Base-by-base conservation (phyloP, 2,797 vertebrate genomes). In the Gadopsis bispinosus region DNA sequence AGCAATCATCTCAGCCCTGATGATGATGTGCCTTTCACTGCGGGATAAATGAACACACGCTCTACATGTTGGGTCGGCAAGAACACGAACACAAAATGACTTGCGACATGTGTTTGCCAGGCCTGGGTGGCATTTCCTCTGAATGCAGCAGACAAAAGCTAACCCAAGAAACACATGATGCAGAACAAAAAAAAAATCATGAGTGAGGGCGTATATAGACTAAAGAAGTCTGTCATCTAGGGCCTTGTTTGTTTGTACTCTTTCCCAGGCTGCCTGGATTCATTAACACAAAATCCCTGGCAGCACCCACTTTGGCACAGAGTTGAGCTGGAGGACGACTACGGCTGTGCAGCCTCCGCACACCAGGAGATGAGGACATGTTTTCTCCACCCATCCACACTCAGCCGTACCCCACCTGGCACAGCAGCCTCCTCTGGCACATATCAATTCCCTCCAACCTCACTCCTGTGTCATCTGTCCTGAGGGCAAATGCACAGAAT, bases 281-380 rank as follows among this genome's bases (percentile, higher is more conserved):
- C 88, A 91, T 87, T 87, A 90, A 83, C 56, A 86, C 73, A 51
- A 80, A 75, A 76, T 70, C 71, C 65, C 87, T 89, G 86, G 87
- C 87, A 91, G 71, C 69, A 63, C 33, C 77, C 70, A 37, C 69
- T 80, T 75, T 75, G 65, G 81, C 80, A 87, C 66, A 55, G 56
- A 11, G 53, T 31, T 78, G 71, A 85, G 83, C 75, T 75, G 80
- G 60, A 83, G 65, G 85, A 79, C 17, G 71, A 77, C 55, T 67
- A 74, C 20, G 66, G 55, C 69, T 69, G 64, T 69, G 58, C 31
- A 81, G 79, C 50, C 77, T 87, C 65, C 4, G 45, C 77, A 81
- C 73, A 86, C 26, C 61, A 74, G 51, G 55, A 62, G 80, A 90
- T 77, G 82, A 90, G 77, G 75, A 79, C 91, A 86, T 75, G 71